Evolutionary conservation across 1,140 invertebrate species (phyloP).

Genomic region (Plectus sambesii): DNA sequence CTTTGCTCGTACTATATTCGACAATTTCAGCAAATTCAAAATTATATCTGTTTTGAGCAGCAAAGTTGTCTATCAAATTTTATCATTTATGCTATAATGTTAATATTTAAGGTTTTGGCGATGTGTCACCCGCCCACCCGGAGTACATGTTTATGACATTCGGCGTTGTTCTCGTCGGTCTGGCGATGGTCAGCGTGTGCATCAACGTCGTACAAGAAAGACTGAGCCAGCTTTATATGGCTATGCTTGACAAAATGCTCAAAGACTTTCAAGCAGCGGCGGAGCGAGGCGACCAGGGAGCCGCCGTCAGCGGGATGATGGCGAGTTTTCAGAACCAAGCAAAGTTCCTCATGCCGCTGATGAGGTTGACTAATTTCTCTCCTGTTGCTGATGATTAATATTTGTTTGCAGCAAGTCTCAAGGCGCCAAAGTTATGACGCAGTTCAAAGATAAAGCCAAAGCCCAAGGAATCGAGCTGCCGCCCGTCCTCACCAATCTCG

Average conservation of each 20-base stretch:
- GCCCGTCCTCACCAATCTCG: conserved; percentile 34
- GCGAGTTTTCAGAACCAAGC: conserved; percentile 34
- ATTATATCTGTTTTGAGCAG: neutral
- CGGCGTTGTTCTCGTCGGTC: conserved; percentile 78
- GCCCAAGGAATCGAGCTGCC: conserved; percentile 38
- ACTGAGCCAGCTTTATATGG: conserved; percentile 31
- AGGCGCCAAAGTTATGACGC: conserved; percentile 35
- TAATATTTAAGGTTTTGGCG: conserved; percentile 27
- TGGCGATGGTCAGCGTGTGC: conserved; percentile 87
- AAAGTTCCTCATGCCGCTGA: conserved; percentile 43
- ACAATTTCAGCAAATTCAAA: too few species aligned
- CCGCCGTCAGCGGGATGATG: conserved; percentile 38
- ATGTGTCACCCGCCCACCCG: conserved; percentile 55
- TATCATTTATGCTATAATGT: conserved; percentile 2
- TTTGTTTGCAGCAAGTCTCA: conserved; percentile 32
- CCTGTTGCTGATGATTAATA: neutral
- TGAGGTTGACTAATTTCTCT: conserved; percentile 17
- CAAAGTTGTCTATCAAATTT: conserved; percentile 9
- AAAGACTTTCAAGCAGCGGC: too few species aligned
- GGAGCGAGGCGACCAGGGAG: conserved; percentile 30
- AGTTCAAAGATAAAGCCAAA: conserved; percentile 34
- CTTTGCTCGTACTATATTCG: too few species aligned
- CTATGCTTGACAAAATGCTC: conserved; percentile 36
- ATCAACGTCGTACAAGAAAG: conserved; percentile 56
- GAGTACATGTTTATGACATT: conserved; percentile 83